Evolutionary conservation across 2,797 vertebrate species (phyloP), one percentile per base, ranked within the genome.

Genomic region (Cichlasoma orientale): DNA sequence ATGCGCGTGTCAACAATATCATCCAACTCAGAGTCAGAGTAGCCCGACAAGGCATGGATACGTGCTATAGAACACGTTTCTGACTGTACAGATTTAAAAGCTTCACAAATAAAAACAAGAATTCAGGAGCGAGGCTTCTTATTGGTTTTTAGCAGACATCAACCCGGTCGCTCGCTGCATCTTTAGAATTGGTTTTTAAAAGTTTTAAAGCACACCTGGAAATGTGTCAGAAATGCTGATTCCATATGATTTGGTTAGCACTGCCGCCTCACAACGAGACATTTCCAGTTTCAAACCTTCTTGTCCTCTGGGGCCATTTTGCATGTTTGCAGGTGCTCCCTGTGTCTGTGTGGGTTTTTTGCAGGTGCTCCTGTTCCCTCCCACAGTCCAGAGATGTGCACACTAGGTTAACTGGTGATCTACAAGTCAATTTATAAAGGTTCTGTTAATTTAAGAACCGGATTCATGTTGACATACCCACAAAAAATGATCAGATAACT

Each of bases 1-100:
- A 88, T 71, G 74, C 66, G 58, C 73, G 27, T 23, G 55, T 61
- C 59, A 56, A 74, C 18, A 58, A 41, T 9, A 69, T 74, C 41
- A 44, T 59, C n/a, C n/a, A 56, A 57, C 76, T 44, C 56, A 54
- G 25, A 7, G 63, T 41, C 21, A 71, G 9, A 78, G 14, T 57
- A 61, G 82, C 55, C 31, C 50, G 53, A 75, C 47, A 55, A 56
- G 47, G 25, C 4, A 4, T 1, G 16, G 16, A 55, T 7, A 25
- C 18, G 10, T 27, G 52, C 56, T 38, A 52, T 54, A 50, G 70
- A 50, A 25, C 38, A 50, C 18, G 16, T 29, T 68, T 68, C 41
- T 29, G 61, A 68, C 23, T 27, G 41, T 68, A 50, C 12, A 68
- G 41, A n/a, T 68, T 68, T 29, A 29, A 68, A 68, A 68, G 38